Percentiles rank a stretch among this genome's conserved stretches.
Evolutionary conservation across 2,113 vertebrate genomes (phyloP).

Genomic region (Speoplatyrhinus poulsoni): DNA sequence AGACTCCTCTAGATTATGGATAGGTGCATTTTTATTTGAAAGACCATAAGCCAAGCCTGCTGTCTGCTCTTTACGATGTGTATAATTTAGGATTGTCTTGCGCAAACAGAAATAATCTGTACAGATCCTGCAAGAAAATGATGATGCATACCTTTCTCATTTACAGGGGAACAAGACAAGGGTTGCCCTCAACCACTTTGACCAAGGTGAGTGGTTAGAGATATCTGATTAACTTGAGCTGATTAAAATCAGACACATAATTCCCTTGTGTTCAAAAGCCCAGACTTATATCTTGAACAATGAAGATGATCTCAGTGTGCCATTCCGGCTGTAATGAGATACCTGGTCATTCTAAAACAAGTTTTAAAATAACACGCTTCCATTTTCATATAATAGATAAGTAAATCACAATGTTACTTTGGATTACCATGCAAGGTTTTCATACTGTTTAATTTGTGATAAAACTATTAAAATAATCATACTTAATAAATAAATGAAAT

Average conservation of each 20-base stretch:
- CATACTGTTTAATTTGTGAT: no score
- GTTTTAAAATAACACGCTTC: background rate
- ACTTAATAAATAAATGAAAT: no score
- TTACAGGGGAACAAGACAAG: conserved; percentile 15
- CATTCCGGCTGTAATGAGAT: conserved; percentile 12
- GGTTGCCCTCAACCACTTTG: conserved; percentile 36
- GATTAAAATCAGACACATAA: conserved; percentile 31
- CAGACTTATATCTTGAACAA: conserved; percentile 22
- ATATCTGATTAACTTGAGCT: conserved; percentile 43
- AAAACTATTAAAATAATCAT: no score
- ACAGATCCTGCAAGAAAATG: conserved; percentile 31
- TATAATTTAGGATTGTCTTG: conserved; percentile 44
- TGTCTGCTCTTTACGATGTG: conserved; percentile 26
- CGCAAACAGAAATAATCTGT: conserved; percentile 37
- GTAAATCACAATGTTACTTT: no score
- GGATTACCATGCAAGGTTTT: no score
- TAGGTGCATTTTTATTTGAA: conserved; percentile 46
- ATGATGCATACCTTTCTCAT: conserved; percentile 26
- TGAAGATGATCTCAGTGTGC: conserved; percentile 38
- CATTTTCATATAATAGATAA: no score
- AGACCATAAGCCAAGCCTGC: conserved; percentile 43
- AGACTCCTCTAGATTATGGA: conserved; percentile 37
- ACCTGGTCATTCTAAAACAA: background rate
- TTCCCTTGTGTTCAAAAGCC: conserved; percentile 1
- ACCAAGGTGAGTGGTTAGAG: conserved; percentile 53